Evolutionary conservation across 2,113 vertebrate genomes (phyloP).

Genomic region (Limnothrissa miodon): DNA sequence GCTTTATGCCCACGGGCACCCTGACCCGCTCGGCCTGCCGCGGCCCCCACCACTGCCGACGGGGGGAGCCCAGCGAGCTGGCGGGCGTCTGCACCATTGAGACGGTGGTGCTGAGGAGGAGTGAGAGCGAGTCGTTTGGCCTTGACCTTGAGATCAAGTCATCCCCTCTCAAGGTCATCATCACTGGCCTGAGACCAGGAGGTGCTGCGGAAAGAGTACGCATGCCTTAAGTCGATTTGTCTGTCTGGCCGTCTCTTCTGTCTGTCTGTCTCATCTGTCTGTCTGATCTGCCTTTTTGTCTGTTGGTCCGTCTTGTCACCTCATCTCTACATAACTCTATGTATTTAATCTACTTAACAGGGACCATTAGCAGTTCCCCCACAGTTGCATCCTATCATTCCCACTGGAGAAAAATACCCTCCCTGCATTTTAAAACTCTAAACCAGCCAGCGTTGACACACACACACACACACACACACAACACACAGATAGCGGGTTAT

Average conservation of each 20-base stretch:
- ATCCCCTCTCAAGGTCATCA: slow-evolving; percentile 71
- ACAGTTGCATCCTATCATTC: neutral
- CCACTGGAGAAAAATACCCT: neutral
- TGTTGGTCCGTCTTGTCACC: neutral
- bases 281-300: neutral
- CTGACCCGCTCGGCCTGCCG: slow-evolving; percentile 51
- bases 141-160: slow-evolving; percentile 80
- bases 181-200: slow-evolving; percentile 72
- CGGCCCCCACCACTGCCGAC: slow-evolving; percentile 65
- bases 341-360: no score
- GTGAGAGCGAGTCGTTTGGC: slow-evolving; percentile 69
- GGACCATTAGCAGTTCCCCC: neutral
- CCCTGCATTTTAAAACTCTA: neutral
- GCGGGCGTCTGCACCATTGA: slow-evolving; percentile 58
- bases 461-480: slow-evolving; percentile 4
- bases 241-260: neutral
- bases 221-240: neutral
- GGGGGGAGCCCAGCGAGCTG: slow-evolving; percentile 55
- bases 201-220: slow-evolving; percentile 78
- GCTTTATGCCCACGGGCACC: neutral
- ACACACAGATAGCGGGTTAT: neutral
- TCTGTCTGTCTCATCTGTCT: neutral
- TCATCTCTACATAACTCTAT: no score
- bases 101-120: slow-evolving; percentile 64
- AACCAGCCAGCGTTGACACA: neutral